These are phyloP conservation scores for Acanthiza pusilla DNA, from an alignment of 2,797 vertebrate genomes.

Conservation along the genomic window DNA sequence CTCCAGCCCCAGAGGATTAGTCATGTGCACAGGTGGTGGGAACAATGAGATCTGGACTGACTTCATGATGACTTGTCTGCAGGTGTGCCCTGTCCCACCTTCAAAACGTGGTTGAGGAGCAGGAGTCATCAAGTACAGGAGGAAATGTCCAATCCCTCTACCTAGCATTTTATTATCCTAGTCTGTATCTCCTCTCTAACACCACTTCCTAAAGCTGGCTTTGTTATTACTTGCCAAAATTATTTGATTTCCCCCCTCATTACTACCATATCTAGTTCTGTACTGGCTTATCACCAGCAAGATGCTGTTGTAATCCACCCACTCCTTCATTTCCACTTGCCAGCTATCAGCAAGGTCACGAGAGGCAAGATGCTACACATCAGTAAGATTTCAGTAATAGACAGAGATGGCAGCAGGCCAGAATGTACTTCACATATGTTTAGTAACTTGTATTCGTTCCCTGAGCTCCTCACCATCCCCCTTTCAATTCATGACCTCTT, in stretches of 20 bases:
- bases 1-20: neutral
- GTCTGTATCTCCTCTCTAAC: neutral
- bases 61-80: neutral
- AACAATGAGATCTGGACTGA: neutral
- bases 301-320: neutral
- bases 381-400: conserved; percentile 19
- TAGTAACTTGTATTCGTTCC: neutral
- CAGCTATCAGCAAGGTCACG: conserved; percentile 3
- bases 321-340: conserved; percentile 11
- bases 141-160: neutral
- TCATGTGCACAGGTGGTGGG: neutral
- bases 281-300: neutral
- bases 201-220: neutral
- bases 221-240: neutral
- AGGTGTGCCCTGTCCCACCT: neutral
- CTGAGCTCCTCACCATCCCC: neutral
- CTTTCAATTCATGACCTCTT: conserved; percentile 15
- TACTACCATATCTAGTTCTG: neutral
- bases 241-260: neutral
- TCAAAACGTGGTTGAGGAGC: neutral
- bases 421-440: neutral
- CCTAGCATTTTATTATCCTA: neutral
- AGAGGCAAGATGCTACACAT: conserved; percentile 54
- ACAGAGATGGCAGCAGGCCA: conserved; percentile 15
- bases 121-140: neutral